Percentiles rank a stretch among this genome's conserved stretches.
These are phyloP conservation scores for Pristionchus japonicus DNA, from an alignment of 2,888 invertebrate species.

Conservation along the genomic window DNA sequence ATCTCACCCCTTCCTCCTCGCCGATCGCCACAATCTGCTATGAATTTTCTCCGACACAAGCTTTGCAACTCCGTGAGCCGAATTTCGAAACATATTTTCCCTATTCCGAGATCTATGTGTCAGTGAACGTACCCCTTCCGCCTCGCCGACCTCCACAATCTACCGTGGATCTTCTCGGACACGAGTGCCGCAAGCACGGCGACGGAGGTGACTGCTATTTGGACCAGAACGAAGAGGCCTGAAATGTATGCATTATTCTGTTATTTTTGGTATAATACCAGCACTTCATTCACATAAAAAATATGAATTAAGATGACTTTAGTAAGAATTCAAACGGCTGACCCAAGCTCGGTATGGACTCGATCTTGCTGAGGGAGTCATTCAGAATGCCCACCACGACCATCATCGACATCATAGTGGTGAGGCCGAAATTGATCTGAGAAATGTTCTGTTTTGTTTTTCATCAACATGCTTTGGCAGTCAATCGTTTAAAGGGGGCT, in stretches of 20 bases:
- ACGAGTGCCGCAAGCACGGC: neutral
- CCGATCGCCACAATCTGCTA: neutral
- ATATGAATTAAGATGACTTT: too few species aligned
- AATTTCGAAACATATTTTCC: too few species aligned
- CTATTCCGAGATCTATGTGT: too few species aligned
- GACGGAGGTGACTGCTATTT: neutral
- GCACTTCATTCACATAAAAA: too few species aligned
- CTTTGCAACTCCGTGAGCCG: too few species aligned
- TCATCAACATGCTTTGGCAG: too few species aligned
- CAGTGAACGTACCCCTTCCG: too few species aligned
- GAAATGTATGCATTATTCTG: neutral
- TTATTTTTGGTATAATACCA: too few species aligned
- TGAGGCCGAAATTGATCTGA: neutral
- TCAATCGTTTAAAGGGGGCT: too few species aligned
- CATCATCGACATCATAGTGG: slow-evolving; percentile 36
- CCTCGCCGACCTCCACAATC: neutral
- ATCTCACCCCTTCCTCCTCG: neutral
- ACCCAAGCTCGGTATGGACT: neutral
- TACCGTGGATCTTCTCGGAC: neutral
- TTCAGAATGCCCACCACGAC: slow-evolving; percentile 34
- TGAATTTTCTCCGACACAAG: neutral
- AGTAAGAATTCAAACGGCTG: too few species aligned
- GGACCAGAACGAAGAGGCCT: neutral
- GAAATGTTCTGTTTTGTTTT: too few species aligned
- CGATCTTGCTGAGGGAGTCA: slow-evolving; percentile 20